phyloP scores from a whole-genome alignment of 2,888 invertebrate species.

The Meteorus colon region DNA sequence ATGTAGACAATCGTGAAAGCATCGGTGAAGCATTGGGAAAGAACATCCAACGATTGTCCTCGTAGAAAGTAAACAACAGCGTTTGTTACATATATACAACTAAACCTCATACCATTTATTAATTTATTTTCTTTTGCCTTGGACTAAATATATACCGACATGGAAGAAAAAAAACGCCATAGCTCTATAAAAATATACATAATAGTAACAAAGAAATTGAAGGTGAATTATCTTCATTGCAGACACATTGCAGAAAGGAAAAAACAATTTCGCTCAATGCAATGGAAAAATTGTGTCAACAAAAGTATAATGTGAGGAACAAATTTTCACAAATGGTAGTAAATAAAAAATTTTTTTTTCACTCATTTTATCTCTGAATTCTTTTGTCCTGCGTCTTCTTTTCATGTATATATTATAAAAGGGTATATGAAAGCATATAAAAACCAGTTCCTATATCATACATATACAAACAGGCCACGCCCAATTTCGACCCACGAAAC shows the following conservation, averaged over 20 bases:
- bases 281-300: slow-evolving; percentile 10
- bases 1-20: slow-evolving; percentile 67
- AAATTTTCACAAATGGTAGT: background rate
- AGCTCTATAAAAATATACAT: background rate
- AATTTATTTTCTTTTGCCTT: slow-evolving; percentile 26
- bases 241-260: background rate
- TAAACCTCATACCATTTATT: background rate
- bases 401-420: background rate
- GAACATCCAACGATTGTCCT: slow-evolving; percentile 47
- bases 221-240: slow-evolving; percentile 10
- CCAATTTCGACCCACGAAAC: slow-evolving; percentile 26
- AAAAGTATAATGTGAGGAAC: background rate
- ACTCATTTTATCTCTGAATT: background rate
- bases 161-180: background rate
- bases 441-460: slow-evolving; percentile 16
- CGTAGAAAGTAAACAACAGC: slow-evolving; percentile 63
- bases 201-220: slow-evolving; percentile 15
- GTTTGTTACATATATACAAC: slow-evolving; percentile 10
- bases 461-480: slow-evolving; percentile 7
- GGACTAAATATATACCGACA: slow-evolving; percentile 17
- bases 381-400: background rate
- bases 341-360: background rate
- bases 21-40: slow-evolving; percentile 47
- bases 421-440: background rate
- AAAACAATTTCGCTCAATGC: background rate